Base-by-base conservation (phyloP, 1,140 invertebrate genomes). In the Nasonia vitripennis region DNA sequence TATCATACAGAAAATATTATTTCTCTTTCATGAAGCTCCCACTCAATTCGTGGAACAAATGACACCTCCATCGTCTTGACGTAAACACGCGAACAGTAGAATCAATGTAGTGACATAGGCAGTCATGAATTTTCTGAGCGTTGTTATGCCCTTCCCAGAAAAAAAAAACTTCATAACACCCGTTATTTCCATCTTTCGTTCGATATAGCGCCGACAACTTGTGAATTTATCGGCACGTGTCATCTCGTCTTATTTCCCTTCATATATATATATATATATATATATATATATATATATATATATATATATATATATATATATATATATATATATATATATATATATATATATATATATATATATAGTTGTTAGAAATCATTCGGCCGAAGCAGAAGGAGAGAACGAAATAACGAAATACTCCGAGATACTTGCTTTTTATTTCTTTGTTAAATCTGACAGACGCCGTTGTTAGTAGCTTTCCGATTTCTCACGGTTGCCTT, bases 211-310 rank as follows among this genome's bases (percentile, higher is more conserved):
- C 11, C n/a, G 37, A 45, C 11, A 45, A 41, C 34, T 37, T n/a
- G 12, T 20, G 12, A 17, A 6, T 81, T 71, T 81, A 73, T 81
- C 79, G n/a, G 14, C 45, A 2, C n/a, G 10, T 48, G 41, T 45
- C 68, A 81, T 81, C 79, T 81, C 10, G 0, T 62, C 55, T 34
- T 73, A 81, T 73, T 48, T 73, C 45, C n/a, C 23, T 4, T 71
- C 27, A 27, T 27, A 27, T 27, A 27, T 27, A 27, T 27, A 27
- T 27, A 27, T 27, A 3, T n/a, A n/a, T 17, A 51, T 14, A 17
- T 14, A 14, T 27, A 27, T 27, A 27, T 27, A 27, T 27, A 0
- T 27, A 0, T 27, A 27, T 27, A 27, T 27, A 27, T 27, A 27
- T 27, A 27, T 27, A 27, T 27, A 27, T 27, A 27, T 27, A 27